phyloP scores from a whole-genome alignment of 2,888 invertebrate species.

The Drosophila fulvimacula region DNA sequence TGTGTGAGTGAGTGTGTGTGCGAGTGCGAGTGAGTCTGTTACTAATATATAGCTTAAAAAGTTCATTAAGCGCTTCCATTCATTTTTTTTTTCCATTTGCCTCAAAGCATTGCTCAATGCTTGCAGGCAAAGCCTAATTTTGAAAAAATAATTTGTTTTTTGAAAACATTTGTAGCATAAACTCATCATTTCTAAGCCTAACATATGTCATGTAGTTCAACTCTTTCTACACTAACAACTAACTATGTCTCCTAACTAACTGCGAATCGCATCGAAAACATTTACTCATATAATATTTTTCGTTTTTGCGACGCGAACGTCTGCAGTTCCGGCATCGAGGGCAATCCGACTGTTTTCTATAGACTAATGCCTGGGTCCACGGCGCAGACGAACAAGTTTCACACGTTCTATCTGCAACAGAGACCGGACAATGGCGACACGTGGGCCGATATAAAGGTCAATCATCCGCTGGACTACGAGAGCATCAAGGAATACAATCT shows the following conservation, averaged over 20 bases:
- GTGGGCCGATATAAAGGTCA: slow-evolving; percentile 98
- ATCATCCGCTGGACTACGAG: slow-evolving; percentile 97
- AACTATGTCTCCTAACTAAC: background rate
- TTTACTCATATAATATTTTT: slow-evolving; percentile 29
- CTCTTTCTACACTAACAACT: slow-evolving; percentile 42
- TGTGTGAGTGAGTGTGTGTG: slow-evolving; percentile 10
- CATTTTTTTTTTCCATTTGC: slow-evolving; percentile 16
- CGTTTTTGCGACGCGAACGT: slow-evolving; percentile 31
- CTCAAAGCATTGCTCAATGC: background rate
- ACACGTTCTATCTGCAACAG: slow-evolving; percentile 98
- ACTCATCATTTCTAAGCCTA: slow-evolving; percentile 20
- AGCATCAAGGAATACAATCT: slow-evolving; percentile 97
- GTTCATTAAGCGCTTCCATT: slow-evolving; percentile 27
- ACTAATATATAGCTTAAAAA: slow-evolving; percentile 10
- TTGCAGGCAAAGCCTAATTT: background rate
- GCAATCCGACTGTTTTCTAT: slow-evolving; percentile 98
- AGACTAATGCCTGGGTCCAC: slow-evolving; percentile 97
- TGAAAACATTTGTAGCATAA: slow-evolving; percentile 36
- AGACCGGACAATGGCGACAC: slow-evolving; percentile 96
- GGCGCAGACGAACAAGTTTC: slow-evolving; percentile 97
- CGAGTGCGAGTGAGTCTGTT: slow-evolving; percentile 1
- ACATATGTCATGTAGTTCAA: slow-evolving; percentile 53
- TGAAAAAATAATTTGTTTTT: slow-evolving; percentile 43
- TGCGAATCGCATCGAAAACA: background rate
- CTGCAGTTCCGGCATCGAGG: slow-evolving; percentile 96